Conservation (phyloP, 2,113 vertebrate genomes). For the Siniperca chuatsi region DNA sequence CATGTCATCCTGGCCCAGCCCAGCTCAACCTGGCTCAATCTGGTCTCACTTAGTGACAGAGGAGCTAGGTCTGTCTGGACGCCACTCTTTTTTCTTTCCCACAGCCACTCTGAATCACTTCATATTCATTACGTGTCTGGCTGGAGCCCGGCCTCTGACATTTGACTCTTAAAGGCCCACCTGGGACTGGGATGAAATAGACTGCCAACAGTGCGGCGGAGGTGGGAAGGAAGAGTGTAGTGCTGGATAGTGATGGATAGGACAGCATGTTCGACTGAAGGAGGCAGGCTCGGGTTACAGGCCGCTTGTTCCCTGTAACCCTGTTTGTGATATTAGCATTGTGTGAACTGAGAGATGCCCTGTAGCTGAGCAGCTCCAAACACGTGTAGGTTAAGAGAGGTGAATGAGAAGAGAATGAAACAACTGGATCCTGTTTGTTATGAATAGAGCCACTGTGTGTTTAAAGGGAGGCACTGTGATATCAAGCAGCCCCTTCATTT, state of each 20-base stretch:
- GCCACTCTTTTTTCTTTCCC: slow-evolving; percentile 57
- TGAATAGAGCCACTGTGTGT: slow-evolving; percentile 56
- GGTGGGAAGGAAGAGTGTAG: slow-evolving; percentile 66
- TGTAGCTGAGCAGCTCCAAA: slow-evolving; percentile 44
- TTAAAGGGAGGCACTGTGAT: slow-evolving; percentile 36
- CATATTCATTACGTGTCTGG: slow-evolving; percentile 79
- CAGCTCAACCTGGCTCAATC: slow-evolving; percentile 49
- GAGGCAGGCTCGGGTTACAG: slow-evolving; percentile 68
- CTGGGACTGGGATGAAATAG: slow-evolving; percentile 77
- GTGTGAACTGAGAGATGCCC: slow-evolving; percentile 56
- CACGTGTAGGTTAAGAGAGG: slow-evolving; percentile 43
- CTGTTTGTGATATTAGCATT: slow-evolving; percentile 63
- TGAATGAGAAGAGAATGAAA: slow-evolving; percentile 42
- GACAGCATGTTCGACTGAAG: slow-evolving; percentile 58
- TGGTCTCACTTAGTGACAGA: slow-evolving; percentile 52
- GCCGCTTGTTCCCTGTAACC: slow-evolving; percentile 58
- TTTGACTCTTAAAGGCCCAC: slow-evolving; percentile 81
- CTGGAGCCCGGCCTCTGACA: slow-evolving; percentile 72
- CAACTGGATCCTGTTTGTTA: slow-evolving; percentile 48
- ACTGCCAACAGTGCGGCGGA: slow-evolving; percentile 61
- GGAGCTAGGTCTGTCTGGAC: slow-evolving; percentile 45
- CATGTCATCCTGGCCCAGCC: slow-evolving; percentile 15
- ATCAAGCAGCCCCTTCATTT: slow-evolving; percentile 37
- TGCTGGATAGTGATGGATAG: slow-evolving; percentile 71
- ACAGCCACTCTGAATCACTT: slow-evolving; percentile 76